Evolutionary conservation across 2,797 vertebrate species (phyloP), one percentile per base, ranked within the genome.

Genomic region (Pelochelys cantorii): DNA sequence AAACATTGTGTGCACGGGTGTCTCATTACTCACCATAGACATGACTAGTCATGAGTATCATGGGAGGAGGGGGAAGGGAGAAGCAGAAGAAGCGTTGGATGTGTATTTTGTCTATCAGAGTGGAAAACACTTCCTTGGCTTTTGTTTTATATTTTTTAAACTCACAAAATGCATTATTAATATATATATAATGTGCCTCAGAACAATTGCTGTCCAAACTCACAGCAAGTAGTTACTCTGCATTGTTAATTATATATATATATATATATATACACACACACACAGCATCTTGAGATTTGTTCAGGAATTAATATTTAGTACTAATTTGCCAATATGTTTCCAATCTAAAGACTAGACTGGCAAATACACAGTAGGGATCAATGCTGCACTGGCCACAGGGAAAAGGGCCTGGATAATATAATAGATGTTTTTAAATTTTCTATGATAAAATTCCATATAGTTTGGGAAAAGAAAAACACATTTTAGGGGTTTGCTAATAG

Each of bases 1-100:
- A 94, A 92, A 92, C 80, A 87, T n/a, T 53, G 31, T 13, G 0
- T 89, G 37, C 65, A 14, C n/a, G 27, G 79, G 87, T 83, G 84
- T 93, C 90, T 93, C 83, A 93, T 97, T 94, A 91, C 88, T 97
- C 93, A 95, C 83, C 89, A 94, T 93, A 85, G 90, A 93, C 79
- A 57, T 6, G 14, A 56, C 88, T 93, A 57, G 62, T 85, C 1
- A 0, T 94, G 85, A 86, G 89, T 91, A 92, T 93, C 81, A 29
- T 6, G 3, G 57, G 18, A 53, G 68, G 52, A 57, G 74, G 86
- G 83, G 60, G 13, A 54, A 84, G 62, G 57, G 52, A 71, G 80
- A 92, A 93, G 15, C 20, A 90, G 59, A 79, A 75, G 78, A 90
- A 94, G 52, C 91, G 80, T 71, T 2, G 48, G 87, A 86, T 78